Percentiles rank a stretch among this genome's conserved stretches.
Evolutionary conservation across 2,113 vertebrate genomes (phyloP).

Genomic region (Diadophis punctatus): DNA sequence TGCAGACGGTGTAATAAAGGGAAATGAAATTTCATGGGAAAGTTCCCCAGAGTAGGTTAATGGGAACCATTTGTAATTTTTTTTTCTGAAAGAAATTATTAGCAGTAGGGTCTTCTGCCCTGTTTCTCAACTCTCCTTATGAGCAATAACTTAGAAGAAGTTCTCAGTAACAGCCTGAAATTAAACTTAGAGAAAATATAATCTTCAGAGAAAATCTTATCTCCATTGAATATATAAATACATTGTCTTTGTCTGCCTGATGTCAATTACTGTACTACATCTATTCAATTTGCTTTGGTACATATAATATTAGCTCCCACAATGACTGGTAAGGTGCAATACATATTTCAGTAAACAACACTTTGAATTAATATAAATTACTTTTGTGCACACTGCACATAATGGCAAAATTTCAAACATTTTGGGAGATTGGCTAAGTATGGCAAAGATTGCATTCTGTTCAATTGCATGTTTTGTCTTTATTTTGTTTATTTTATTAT

Average conservation of each 20-base stretch:
- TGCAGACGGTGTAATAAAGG: constrained; percentile 42
- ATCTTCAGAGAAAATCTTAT: constrained; percentile 62
- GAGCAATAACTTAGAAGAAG: constrained; percentile 45
- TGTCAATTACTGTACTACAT: constrained; percentile 48
- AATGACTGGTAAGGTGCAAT: constrained; percentile 41
- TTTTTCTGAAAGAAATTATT: constrained; percentile 54
- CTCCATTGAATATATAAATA: constrained; percentile 58
- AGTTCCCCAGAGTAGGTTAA: constrained; percentile 39
- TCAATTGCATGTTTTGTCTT: neutral
- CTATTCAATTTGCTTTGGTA: constrained; percentile 57
- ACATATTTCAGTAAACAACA: constrained; percentile 51
- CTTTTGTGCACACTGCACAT: constrained; percentile 26
- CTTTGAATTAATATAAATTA: constrained; percentile 53
- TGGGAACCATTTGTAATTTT: constrained; percentile 30
- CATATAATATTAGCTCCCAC: constrained; percentile 58
- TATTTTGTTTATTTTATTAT: neutral
- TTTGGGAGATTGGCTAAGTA: constrained; percentile 9
- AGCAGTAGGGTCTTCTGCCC: constrained; percentile 17
- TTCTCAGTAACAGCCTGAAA: constrained; percentile 61
- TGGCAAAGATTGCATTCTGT: neutral
- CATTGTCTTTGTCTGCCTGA: constrained; percentile 44
- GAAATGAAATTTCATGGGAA: constrained; percentile 52
- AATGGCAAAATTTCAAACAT: constrained; percentile 35
- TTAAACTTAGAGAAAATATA: constrained; percentile 56
- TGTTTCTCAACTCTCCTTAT: constrained; percentile 19